Percentiles rank a stretch among this genome's conserved stretches.
These are phyloP conservation scores for Drosophila setosimentum DNA, from an alignment of 2,888 invertebrate species.

Conservation along the genomic window DNA sequence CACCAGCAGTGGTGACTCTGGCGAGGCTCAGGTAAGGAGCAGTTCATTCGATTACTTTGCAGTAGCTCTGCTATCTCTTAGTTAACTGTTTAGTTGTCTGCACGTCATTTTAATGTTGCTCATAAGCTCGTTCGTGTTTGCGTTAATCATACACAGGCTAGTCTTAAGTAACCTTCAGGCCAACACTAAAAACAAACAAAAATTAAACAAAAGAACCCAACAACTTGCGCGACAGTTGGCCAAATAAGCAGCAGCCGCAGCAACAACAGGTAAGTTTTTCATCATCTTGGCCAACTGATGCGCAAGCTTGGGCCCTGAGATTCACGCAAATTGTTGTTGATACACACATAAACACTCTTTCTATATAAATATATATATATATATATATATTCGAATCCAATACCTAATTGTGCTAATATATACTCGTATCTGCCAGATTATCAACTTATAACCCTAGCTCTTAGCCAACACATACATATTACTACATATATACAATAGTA, in stretches of 20 bases:
- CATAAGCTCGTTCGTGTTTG: constrained; percentile 65
- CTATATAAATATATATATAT: constrained; percentile 15
- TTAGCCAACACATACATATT: constrained; percentile 49
- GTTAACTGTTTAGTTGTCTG: constrained; percentile 60
- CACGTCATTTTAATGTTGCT: constrained; percentile 72
- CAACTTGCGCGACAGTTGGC: constrained; percentile 46
- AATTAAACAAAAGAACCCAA: neutral
- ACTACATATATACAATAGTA: constrained; percentile 38
- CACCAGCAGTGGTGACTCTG: constrained; percentile 64
- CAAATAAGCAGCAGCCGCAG: neutral
- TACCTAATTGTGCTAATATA: constrained; percentile 79
- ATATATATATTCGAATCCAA: constrained; percentile 16
- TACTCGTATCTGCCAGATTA: constrained; percentile 69
- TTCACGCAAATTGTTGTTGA: constrained; percentile 77
- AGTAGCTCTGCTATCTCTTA: constrained; percentile 40
- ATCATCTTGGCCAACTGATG: constrained; percentile 35
- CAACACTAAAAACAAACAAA: constrained; percentile 17
- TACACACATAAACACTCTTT: constrained; percentile 62
- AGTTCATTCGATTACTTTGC: constrained; percentile 7
- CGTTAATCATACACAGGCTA: constrained; percentile 64
- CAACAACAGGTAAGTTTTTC: constrained; percentile 57
- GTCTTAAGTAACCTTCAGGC: constrained; percentile 41
- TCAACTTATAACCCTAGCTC: constrained; percentile 65
- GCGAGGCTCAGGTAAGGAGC: constrained; percentile 81
- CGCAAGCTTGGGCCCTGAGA: constrained; percentile 37